These are phyloP conservation scores for Bufo bufo DNA, from an alignment of 2,113 vertebrate genomes.

Conservation along the genomic window DNA sequence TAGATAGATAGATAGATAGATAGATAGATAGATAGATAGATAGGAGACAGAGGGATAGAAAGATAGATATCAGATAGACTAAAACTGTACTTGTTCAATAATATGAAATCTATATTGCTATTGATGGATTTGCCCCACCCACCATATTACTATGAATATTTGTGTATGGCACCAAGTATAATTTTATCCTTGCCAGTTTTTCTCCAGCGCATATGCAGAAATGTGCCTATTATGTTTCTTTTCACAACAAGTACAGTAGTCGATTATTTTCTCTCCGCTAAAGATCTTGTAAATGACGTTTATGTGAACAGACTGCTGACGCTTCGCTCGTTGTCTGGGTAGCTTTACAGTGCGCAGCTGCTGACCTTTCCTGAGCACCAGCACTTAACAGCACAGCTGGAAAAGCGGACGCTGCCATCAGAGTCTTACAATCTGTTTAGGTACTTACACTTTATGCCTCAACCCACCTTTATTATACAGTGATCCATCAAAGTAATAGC, in stretches of 20 bases:
- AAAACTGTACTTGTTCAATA: neutral
- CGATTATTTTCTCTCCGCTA: neutral
- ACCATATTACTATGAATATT: neutral
- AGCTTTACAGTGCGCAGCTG: conserved; percentile 5
- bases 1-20: too few species aligned
- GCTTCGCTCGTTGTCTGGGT: neutral
- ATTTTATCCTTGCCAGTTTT: neutral
- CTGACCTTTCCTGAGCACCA: conserved; percentile 10
- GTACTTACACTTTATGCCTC: neutral
- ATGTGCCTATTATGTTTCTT: neutral
- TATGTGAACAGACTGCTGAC: neutral
- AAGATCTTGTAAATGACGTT: neutral
- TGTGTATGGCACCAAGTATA: neutral
- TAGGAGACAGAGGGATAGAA: too few species aligned
- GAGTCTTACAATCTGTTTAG: conserved; percentile 24
- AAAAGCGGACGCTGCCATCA: neutral
- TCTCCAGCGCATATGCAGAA: neutral
- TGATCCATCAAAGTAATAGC: conserved; percentile 97
- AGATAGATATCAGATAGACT: too few species aligned
- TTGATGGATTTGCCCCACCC: too few species aligned
- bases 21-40: too few species aligned
- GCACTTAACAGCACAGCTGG: conserved; percentile 20
- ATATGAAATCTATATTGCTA: neutral
- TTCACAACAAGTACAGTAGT: neutral
- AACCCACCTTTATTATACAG: conserved; percentile 94